Evolutionary conservation across 2,888 invertebrate genomes (phyloP).

Genomic region (Thymelicus acteon): DNA sequence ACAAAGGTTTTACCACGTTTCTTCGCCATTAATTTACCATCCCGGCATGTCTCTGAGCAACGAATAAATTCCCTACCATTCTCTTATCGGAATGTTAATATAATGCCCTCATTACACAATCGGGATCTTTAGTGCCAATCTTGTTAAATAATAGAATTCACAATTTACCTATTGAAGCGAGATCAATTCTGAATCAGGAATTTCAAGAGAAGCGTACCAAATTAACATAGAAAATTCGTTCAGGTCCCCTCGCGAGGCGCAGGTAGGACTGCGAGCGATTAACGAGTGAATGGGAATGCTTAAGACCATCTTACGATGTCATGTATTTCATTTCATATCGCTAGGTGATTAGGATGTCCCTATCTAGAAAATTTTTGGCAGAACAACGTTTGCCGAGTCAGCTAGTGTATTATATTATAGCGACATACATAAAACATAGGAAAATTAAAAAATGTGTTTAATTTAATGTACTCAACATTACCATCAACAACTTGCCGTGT

Average conservation of each 20-base stretch:
- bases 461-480: too few species aligned
- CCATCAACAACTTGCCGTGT: too few species aligned
- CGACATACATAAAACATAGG: too few species aligned
- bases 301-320: too few species aligned
- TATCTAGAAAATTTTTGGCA: too few species aligned
- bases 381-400: too few species aligned
- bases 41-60: background rate
- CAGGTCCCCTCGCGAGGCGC: background rate
- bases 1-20: background rate
- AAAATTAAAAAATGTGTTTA: too few species aligned
- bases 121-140: slow-evolving; percentile 7
- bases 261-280: background rate
- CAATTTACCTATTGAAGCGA: slow-evolving; percentile 29
- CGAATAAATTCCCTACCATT: slow-evolving; percentile 1
- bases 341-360: too few species aligned
- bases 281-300: background rate
- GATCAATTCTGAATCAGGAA: slow-evolving; percentile 32
- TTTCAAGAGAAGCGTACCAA: slow-evolving; percentile 27
- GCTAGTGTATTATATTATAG: too few species aligned
- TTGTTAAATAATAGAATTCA: slow-evolving; percentile 10
- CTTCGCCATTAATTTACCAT: background rate
- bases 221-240: slow-evolving; percentile 33
- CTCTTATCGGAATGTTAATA: slow-evolving; percentile 13
- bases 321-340: too few species aligned
- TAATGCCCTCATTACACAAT: slow-evolving; percentile 16